Evolutionary conservation across 2,888 invertebrate genomes (phyloP).

Genomic region (Eudemis profundana): DNA sequence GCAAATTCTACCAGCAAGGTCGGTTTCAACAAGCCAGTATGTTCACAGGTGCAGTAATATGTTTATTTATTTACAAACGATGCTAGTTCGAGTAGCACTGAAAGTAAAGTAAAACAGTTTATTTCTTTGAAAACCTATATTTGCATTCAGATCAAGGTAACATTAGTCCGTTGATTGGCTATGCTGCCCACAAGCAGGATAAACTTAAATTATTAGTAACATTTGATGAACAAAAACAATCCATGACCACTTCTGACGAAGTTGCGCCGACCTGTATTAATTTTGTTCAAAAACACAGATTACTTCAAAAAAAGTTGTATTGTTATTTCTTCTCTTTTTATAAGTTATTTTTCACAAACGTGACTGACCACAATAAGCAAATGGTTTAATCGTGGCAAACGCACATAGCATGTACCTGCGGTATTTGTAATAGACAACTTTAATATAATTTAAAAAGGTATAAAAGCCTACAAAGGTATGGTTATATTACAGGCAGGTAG

Average conservation of each 20-base stretch:
- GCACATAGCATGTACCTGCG: too few species aligned
- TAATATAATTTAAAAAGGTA: too few species aligned
- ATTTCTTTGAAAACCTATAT: background rate
- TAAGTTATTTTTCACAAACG: too few species aligned
- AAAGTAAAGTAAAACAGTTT: conserved; percentile 10
- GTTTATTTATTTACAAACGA: conserved; percentile 28
- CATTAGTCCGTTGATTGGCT: too few species aligned
- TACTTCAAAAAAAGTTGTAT: too few species aligned
- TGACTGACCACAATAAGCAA: too few species aligned
- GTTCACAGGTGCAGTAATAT: conserved; percentile 42
- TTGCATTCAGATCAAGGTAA: background rate
- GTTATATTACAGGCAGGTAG: background rate
- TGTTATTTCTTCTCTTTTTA: too few species aligned
- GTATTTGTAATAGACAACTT: too few species aligned
- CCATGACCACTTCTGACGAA: background rate
- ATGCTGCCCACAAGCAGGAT: background rate
- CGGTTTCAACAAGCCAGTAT: conserved; percentile 14
- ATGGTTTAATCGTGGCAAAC: too few species aligned
- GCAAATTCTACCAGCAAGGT: conserved; percentile 33
- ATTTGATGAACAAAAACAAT: background rate
- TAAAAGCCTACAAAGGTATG: background rate
- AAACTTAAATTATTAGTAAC: background rate
- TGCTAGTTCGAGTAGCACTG: background rate
- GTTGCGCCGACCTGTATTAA: too few species aligned
- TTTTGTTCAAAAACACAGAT: too few species aligned